phyloP scores from a whole-genome alignment of 2,113 vertebrate species.

The Cheilinus undulatus region DNA sequence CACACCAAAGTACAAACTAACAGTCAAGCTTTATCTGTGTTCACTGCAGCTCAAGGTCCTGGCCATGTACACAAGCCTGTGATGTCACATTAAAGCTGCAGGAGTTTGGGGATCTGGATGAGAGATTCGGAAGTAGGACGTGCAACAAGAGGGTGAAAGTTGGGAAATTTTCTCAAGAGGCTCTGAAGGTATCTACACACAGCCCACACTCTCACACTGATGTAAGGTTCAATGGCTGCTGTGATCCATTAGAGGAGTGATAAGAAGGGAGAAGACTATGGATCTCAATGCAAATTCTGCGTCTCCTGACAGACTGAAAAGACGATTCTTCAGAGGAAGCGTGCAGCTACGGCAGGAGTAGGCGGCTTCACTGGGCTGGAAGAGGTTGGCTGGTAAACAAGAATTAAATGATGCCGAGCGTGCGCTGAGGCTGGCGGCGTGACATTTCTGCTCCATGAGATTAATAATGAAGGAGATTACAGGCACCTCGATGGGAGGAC shows the following conservation, averaged over 20 bases:
- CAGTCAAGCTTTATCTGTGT: constrained; percentile 51
- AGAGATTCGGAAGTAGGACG: constrained; percentile 61
- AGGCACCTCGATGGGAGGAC: constrained; percentile 73
- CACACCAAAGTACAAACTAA: constrained; percentile 39
- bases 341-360: constrained; percentile 23
- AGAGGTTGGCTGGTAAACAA: constrained; percentile 75
- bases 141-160: constrained; percentile 66
- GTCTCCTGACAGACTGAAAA: constrained; percentile 64
- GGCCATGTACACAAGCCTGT: constrained; percentile 64
- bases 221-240: constrained; percentile 52
- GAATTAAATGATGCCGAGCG: constrained; percentile 73
- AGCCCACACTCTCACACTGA: constrained; percentile 23
- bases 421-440: constrained; percentile 53
- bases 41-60: constrained; percentile 48
- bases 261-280: constrained; percentile 58
- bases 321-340: constrained; percentile 67
- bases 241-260: constrained; percentile 67
- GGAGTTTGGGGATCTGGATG: constrained; percentile 59
- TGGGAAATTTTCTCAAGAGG: constrained; percentile 51
- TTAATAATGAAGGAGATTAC: constrained; percentile 85
- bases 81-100: constrained; percentile 70
- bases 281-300: constrained; percentile 72
- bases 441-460: constrained; percentile 81
- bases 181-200: constrained; percentile 56
- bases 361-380: constrained; percentile 48